phyloP scores from a whole-genome alignment of 2,797 vertebrate species.

The Falco cherrug region DNA sequence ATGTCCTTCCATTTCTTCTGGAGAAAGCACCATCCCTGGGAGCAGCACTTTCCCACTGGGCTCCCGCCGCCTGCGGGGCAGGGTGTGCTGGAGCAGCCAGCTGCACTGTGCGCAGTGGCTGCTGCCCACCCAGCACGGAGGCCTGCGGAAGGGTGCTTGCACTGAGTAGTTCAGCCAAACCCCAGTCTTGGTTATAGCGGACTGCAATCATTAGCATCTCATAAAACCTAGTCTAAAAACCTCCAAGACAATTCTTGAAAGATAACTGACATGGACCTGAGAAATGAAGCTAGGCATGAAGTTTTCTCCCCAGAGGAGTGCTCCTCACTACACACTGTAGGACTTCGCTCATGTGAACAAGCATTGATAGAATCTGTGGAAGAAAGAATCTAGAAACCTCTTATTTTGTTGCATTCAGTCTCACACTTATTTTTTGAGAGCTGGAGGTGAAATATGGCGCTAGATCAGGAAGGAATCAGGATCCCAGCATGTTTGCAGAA shows the following conservation, averaged over 20 bases:
- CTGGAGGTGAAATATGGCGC: not conserved
- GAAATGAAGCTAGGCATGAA: not conserved
- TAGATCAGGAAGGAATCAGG: not conserved
- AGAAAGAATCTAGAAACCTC: not conserved
- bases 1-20: not conserved
- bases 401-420: not conserved
- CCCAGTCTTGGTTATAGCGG: not conserved
- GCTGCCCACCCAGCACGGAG: not conserved
- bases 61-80: not conserved
- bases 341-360: not conserved
- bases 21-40: not conserved
- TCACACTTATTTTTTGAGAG: not conserved
- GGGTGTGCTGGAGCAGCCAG: not conserved
- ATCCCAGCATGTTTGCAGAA: not conserved
- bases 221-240: not conserved
- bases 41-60: not conserved
- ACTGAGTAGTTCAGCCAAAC: not conserved
- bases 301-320: not conserved
- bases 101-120: not conserved
- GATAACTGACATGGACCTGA: not conserved
- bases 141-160: accelerated
- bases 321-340: not conserved
- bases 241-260: not conserved
- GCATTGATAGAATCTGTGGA: not conserved
- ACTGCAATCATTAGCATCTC: not conserved